Conservation (phyloP, 2,797 vertebrate genomes). For the Aphelocoma californica region DNA sequence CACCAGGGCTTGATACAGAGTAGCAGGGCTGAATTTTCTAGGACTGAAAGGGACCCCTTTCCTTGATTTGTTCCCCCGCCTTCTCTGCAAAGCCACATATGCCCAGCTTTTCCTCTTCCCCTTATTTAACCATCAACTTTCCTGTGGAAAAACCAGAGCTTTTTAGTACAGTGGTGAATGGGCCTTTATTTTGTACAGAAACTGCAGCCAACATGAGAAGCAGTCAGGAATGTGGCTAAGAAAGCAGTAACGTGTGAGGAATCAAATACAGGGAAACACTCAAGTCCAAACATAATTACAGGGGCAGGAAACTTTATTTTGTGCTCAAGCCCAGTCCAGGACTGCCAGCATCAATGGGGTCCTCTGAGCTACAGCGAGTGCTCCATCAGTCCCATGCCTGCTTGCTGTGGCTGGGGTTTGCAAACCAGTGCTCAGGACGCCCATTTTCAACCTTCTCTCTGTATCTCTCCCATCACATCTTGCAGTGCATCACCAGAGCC, state of each 20-base stretch:
- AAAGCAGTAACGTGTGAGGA: not conserved
- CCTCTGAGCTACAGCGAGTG: not conserved
- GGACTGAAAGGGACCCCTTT: not conserved
- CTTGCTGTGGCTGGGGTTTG: not conserved
- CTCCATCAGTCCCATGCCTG: not conserved
- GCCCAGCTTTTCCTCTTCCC: not conserved
- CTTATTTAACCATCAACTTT: not conserved
- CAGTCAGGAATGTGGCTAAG: not conserved
- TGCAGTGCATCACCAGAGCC: not conserved
- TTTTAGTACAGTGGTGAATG: not conserved
- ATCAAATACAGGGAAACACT: not conserved
- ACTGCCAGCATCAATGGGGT: not conserved
- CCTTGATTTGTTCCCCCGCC: not conserved
- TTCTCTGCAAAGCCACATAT: slow-evolving; percentile 6
- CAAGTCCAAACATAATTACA: not conserved
- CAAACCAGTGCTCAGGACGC: not conserved
- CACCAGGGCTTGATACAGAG: not conserved
- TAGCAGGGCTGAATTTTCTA: not conserved
- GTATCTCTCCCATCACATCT: not conserved
- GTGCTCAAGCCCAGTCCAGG: not conserved
- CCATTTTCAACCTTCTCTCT: not conserved
- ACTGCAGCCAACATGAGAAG: not conserved
- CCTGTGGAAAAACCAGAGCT: not conserved
- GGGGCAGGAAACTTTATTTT: not conserved
- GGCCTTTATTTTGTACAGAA: slow-evolving; percentile 11